A percentile compares a stretch with the other conserved stretches of the same genome.
These are phyloP conservation scores for Ameiurus melas DNA, from an alignment of 2,113 vertebrate species.

Conservation along the genomic window DNA sequence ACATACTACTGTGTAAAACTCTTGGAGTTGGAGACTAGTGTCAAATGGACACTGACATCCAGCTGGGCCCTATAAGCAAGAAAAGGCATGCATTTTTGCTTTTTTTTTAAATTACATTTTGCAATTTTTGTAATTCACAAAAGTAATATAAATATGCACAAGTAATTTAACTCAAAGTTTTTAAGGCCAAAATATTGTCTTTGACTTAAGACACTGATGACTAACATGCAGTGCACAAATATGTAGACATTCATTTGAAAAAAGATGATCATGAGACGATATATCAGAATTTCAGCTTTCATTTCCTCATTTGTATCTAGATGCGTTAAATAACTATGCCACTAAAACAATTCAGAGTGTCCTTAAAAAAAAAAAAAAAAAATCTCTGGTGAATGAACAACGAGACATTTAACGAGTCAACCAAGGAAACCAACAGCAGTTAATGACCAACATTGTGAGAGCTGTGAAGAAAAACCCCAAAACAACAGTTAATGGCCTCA, in stretches of 20 bases:
- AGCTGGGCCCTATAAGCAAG: background rate
- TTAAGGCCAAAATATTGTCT: background rate
- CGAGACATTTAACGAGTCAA: background rate
- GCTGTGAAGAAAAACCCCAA: too few species aligned
- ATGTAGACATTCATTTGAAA: background rate
- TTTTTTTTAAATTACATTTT: background rate
- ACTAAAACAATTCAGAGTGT: background rate
- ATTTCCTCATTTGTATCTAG: background rate
- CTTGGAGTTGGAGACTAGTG: background rate
- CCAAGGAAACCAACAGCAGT: background rate
- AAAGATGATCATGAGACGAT: background rate
- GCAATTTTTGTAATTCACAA: background rate
- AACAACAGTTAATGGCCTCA: background rate
- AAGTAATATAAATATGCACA: background rate
- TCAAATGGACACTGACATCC: background rate
- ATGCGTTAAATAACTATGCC: background rate
- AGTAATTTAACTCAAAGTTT: background rate
- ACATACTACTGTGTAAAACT: too few species aligned
- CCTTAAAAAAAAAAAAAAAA: too few species aligned
- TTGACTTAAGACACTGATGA: background rate
- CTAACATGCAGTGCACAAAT: background rate
- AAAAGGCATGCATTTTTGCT: background rate
- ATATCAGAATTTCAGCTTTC: background rate
- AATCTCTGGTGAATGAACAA: too few species aligned
- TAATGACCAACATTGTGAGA: background rate